A percentile compares a stretch with the other conserved stretches of the same genome.
phyloP scores from a whole-genome alignment of 2,888 invertebrate species.

The Calameuta filiformis region DNA sequence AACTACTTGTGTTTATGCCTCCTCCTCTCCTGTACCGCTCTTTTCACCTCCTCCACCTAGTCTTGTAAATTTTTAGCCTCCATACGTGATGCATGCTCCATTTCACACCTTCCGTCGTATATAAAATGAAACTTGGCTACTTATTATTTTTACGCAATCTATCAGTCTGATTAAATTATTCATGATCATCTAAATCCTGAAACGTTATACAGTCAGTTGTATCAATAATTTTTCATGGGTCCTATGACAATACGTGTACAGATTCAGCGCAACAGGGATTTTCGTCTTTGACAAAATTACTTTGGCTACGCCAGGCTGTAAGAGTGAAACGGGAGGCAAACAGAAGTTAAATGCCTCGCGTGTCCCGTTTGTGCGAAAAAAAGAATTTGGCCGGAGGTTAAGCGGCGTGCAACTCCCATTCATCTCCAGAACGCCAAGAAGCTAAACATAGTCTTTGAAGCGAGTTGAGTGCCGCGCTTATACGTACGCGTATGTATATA shows the following conservation, averaged over 20 bases:
- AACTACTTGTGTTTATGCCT: slow-evolving; percentile 50
- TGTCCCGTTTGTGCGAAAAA: slow-evolving; percentile 38
- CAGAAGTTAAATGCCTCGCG: slow-evolving; percentile 31
- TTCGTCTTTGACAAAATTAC: neutral
- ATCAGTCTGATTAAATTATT: neutral
- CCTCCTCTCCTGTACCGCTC: slow-evolving; percentile 26
- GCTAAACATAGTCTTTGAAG: slow-evolving; percentile 51
- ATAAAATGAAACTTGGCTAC: neutral
- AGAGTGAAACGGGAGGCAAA: neutral
- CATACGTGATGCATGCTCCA: neutral
- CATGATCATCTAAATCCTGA: neutral
- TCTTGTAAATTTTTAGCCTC: slow-evolving; percentile 3
- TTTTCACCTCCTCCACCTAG: slow-evolving; percentile 14
- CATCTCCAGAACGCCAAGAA: slow-evolving; percentile 48
- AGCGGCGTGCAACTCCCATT: slow-evolving; percentile 41
- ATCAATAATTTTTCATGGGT: neutral
- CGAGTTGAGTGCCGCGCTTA: slow-evolving; percentile 41
- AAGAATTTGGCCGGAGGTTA: slow-evolving; percentile 34
- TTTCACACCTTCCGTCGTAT: neutral
- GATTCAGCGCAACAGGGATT: neutral
- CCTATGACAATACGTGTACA: neutral
- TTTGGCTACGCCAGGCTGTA: neutral
- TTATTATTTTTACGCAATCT: neutral
- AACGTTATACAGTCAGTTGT: neutral
- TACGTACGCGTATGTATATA: slow-evolving; percentile 5